Percentiles rank a stretch among this genome's conserved stretches.
phyloP scores from a whole-genome alignment of 2,797 vertebrate species.

The Thamnophis elegans region DNA sequence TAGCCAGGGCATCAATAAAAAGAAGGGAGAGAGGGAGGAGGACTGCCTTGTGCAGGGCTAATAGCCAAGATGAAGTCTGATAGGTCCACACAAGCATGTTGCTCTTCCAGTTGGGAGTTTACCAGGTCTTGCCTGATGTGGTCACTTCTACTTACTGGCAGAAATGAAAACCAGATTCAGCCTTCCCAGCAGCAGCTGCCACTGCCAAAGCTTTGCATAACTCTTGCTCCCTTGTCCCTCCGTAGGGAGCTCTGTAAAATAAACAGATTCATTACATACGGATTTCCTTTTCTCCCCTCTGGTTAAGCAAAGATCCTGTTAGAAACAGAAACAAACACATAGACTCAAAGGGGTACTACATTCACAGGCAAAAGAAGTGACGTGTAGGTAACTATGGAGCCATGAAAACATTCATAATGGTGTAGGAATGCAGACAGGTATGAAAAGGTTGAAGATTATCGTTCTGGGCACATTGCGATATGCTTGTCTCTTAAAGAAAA shows the following conservation, averaged over 20 bases:
- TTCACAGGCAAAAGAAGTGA: constrained; percentile 34
- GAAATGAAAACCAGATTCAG: constrained; percentile 70
- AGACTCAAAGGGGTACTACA: constrained; percentile 34
- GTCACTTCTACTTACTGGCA: constrained; percentile 64
- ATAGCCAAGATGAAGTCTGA: constrained; percentile 63
- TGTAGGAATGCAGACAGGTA: background rate
- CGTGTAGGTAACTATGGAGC: background rate
- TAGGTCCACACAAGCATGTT: constrained; percentile 62
- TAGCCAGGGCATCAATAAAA: background rate
- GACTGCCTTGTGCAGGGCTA: background rate
- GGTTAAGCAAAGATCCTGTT: constrained; percentile 69
- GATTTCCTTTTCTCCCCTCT: constrained; percentile 70
- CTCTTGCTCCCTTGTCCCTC: constrained; percentile 52
- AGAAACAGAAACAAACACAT: constrained; percentile 58
- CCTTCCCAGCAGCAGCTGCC: constrained; percentile 58
- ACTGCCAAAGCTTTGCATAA: constrained; percentile 53
- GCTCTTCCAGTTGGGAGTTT: constrained; percentile 61
- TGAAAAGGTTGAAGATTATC: background rate
- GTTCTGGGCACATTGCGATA: background rate
- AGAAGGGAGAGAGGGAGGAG: background rate
- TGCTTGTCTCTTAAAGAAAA: background rate
- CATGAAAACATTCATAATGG: background rate
- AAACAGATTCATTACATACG: constrained; percentile 71
- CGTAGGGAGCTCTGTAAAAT: constrained; percentile 67
- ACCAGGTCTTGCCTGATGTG: constrained; percentile 63